Percentiles rank a stretch among this genome's conserved stretches.
Conservation (phyloP, 1,140 invertebrate species). For the Eumaeus atala region DNA sequence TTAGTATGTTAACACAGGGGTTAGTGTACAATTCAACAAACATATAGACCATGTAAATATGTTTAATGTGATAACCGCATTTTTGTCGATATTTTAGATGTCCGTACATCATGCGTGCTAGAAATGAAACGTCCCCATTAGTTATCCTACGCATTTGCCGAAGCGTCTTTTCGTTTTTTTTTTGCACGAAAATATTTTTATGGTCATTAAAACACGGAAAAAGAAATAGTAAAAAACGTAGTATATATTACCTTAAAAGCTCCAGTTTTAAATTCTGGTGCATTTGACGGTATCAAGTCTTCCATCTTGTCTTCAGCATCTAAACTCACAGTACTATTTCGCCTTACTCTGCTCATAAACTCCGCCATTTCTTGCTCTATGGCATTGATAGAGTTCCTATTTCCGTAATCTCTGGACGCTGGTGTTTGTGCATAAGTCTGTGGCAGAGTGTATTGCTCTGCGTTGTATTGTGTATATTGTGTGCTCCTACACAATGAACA, state of each 20-base stretch:
- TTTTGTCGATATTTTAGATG: no score
- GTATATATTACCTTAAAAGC: conserved; percentile 32
- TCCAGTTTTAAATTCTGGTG: conserved; percentile 12
- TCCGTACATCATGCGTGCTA: no score
- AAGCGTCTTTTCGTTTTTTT: no score
- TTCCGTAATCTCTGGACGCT: conserved; percentile 39
- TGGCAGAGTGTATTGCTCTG: conserved; percentile 25
- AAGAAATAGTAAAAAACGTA: background rate
- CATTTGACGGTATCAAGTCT: conserved; percentile 16
- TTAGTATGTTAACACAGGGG: no score
- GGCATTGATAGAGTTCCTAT: conserved; percentile 35
- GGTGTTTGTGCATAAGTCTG: conserved; percentile 19
- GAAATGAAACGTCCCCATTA: no score
- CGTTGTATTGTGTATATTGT: conserved; percentile 41
- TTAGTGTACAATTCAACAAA: no score
- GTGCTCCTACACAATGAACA: conserved; percentile 58
- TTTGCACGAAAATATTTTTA: no score
- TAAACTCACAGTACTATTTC: conserved; percentile 9
- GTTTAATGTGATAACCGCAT: no score
- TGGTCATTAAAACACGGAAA: no score
- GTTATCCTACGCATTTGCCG: no score
- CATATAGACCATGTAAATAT: no score
- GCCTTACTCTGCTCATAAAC: conserved; percentile 37
- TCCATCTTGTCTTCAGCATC: conserved; percentile 23
- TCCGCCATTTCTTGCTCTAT: conserved; percentile 57